A percentile compares a stretch with the other conserved stretches of the same genome.
These are phyloP conservation scores for Sapayoa aenigma DNA, from an alignment of 2,113 vertebrate genomes.

Conservation along the genomic window DNA sequence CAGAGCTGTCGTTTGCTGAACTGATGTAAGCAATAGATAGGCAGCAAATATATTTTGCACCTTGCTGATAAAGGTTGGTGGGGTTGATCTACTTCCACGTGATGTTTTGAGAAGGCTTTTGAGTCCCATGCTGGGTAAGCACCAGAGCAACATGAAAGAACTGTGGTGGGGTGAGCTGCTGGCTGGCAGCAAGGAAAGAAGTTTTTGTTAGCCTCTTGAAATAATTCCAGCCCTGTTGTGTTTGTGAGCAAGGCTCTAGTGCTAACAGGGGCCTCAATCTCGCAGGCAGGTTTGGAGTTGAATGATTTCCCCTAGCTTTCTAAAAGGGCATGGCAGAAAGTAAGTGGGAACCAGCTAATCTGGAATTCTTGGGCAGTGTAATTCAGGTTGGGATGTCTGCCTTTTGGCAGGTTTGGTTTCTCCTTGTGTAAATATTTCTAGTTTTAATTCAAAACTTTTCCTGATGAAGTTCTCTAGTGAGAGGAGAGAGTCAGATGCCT, in stretches of 20 bases:
- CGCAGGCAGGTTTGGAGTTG: not conserved
- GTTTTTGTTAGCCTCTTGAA: not conserved
- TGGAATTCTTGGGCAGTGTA: not conserved
- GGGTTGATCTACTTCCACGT: not conserved
- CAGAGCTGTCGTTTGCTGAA: not conserved
- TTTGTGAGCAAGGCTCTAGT: not conserved
- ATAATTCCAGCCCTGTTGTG: not conserved
- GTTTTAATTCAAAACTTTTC: not conserved
- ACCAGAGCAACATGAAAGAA: not conserved
- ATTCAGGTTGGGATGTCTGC: not conserved
- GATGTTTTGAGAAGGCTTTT: not conserved
- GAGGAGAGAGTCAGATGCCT: not conserved
- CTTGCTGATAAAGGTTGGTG: not conserved
- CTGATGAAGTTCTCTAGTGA: not conserved
- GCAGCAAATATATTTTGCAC: not conserved
- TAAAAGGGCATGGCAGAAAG: not conserved
- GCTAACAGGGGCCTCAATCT: not conserved
- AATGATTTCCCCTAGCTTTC: not conserved
- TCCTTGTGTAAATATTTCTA: not conserved
- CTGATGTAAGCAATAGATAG: accelerated
- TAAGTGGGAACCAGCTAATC: not conserved
- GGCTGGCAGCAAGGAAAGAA: not conserved
- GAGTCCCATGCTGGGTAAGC: not conserved
- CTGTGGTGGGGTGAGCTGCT: not conserved
- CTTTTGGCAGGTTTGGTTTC: not conserved